A percentile compares a stretch with the other conserved stretches of the same genome.
Evolutionary conservation across 2,888 invertebrate species (phyloP).

Genomic region (Rotaria sp.): DNA sequence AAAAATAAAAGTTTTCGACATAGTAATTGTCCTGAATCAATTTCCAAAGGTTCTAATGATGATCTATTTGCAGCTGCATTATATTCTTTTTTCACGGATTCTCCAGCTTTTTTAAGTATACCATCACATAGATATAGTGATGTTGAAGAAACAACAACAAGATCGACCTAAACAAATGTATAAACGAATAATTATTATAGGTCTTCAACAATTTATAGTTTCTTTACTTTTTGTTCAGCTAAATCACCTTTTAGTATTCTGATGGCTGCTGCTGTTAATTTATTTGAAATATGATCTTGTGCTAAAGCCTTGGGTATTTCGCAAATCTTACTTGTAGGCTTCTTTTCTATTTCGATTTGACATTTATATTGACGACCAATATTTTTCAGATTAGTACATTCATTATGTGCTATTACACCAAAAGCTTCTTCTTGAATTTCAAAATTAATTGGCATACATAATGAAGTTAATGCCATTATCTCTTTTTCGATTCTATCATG

Average conservation of each 20-base stretch:
- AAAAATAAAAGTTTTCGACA: not conserved
- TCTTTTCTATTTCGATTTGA: not conserved
- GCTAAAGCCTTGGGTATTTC: not conserved
- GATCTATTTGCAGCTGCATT: not conserved
- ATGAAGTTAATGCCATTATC: not conserved
- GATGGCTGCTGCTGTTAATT: not conserved
- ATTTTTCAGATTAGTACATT: not conserved
- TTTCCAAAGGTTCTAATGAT: not conserved
- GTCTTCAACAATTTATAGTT: no score
- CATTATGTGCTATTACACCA: not conserved
- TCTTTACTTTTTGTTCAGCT: not conserved
- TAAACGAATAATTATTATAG: not conserved
- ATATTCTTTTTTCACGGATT: not conserved
- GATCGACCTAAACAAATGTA: not conserved
- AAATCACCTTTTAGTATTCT: not conserved
- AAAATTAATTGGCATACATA: not conserved
- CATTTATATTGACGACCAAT: not conserved
- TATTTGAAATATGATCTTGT: not conserved
- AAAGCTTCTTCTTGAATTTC: not conserved
- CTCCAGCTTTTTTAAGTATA: not conserved
- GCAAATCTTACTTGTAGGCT: not conserved
- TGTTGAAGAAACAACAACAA: not conserved
- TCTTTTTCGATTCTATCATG: not conserved
- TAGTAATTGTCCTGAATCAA: not conserved
- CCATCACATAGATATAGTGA: not conserved